Evolutionary conservation across 2,888 invertebrate genomes (phyloP), one percentile per base, ranked within the genome.

Genomic region (Andrena bucephala): DNA sequence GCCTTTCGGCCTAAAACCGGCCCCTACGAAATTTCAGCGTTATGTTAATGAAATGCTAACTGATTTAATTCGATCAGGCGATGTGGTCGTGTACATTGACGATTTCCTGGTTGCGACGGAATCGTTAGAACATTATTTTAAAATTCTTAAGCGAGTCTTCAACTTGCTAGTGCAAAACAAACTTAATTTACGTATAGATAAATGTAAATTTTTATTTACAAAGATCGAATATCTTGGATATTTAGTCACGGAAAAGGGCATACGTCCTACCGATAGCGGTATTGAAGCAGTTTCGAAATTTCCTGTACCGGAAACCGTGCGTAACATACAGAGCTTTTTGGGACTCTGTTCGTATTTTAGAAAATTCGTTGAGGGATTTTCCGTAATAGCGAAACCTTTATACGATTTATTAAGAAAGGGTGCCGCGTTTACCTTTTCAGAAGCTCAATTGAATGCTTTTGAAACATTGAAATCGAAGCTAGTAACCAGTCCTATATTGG

Each of bases 341-440:
- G 77, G 62, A 2, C 36, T 73, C 24, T 24, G 27, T 2, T 27
- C 59, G 1, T 65, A 79, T 13, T 79, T 74, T 16, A 27, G 65
- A 29, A 74, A 70, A 42, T 74, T 74, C 13, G 65, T 78, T 0
- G 48, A 68, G 2, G n/a, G 6, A 2, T 73, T 50, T 7, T 57
- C 48, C 0, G 5, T 57, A 0, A 52, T 68, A 0, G 72, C 63
- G 0, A 62, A 63, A 33, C 67, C 63, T 0, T 10, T 78, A 1
- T 36, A 78, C 4, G 67, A 4, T 62, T 0, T n/a, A 48, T 0
- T 52, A 72, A 0, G 48, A 42, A 2, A 62, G 67, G 2, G 8
- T 60, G 1, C 24, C 3, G 1, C 2, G 29, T 78, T 73, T 10
- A 20, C n/a, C 0, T 73, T 68, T 8, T 0, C 0, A 36, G 8